phyloP scores from a whole-genome alignment of 2,797 vertebrate species.

The Hoplostethus mediterraneus region DNA sequence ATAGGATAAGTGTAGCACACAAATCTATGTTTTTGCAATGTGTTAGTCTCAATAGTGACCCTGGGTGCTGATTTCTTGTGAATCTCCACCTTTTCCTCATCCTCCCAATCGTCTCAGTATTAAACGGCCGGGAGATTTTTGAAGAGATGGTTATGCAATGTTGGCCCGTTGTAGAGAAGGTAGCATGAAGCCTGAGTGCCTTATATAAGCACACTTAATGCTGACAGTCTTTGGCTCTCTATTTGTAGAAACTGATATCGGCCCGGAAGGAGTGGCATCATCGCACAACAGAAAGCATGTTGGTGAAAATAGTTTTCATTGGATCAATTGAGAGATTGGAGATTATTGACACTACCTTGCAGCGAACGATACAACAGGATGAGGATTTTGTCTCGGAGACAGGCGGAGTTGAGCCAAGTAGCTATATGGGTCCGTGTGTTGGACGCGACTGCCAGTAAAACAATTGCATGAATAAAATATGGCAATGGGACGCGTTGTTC shows the following conservation, averaged over 20 bases:
- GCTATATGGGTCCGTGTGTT: slow-evolving; percentile 53
- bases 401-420: slow-evolving; percentile 50
- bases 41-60: slow-evolving; percentile 15
- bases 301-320: slow-evolving; percentile 62
- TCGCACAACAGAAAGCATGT: slow-evolving; percentile 49
- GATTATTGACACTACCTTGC: slow-evolving; percentile 58
- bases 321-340: slow-evolving; percentile 62
- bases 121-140: slow-evolving; percentile 43
- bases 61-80: slow-evolving; percentile 36
- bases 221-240: slow-evolving; percentile 33
- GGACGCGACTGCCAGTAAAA: slow-evolving; percentile 50
- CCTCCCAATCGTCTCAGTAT: slow-evolving; percentile 22
- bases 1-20: background rate
- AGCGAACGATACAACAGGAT: slow-evolving; percentile 30
- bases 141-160: slow-evolving; percentile 59
- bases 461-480: slow-evolving; percentile 77
- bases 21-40: background rate
- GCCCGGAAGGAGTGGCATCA: slow-evolving; percentile 42
- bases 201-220: slow-evolving; percentile 57
- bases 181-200: slow-evolving; percentile 51
- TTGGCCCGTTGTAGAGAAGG: slow-evolving; percentile 43
- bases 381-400: slow-evolving; percentile 45
- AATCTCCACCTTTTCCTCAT: slow-evolving; percentile 28
- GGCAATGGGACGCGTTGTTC: slow-evolving; percentile 57
- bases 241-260: slow-evolving; percentile 18